phyloP scores from a whole-genome alignment of 37 sponge, comb jelly and placozoan species.

The Geodia barretti region DNA sequence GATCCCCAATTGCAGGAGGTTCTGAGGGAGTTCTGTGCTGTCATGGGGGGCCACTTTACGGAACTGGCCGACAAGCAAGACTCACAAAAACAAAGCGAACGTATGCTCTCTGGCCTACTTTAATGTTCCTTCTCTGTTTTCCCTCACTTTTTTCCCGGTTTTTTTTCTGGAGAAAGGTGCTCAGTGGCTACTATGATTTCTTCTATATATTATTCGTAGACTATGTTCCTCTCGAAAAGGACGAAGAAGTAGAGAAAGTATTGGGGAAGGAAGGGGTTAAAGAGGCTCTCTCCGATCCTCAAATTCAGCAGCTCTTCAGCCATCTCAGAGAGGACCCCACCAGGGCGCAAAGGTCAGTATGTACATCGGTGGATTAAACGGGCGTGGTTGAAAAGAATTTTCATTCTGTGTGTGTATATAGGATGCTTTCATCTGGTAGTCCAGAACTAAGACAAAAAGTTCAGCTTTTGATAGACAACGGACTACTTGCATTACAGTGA shows the following conservation, averaged over 20 bases:
- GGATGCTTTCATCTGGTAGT: conserved; percentile 12
- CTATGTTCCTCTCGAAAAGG: conserved; percentile 15
- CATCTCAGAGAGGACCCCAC: conserved; percentile 36
- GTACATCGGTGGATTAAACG: too few relatives aligned
- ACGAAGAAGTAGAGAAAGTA: conserved; percentile 44
- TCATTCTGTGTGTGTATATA: background rate
- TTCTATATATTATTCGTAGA: too few relatives aligned
- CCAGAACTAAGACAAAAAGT: conserved; percentile 38
- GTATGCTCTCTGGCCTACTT: too few relatives aligned
- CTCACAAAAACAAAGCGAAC: background rate
- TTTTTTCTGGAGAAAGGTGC: too few relatives aligned
- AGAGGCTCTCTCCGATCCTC: conserved; percentile 47
- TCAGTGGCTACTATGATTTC: too few relatives aligned
- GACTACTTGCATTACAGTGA: conserved; percentile 45
- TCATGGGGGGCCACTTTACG: conserved; percentile 84
- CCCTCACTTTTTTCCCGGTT: too few relatives aligned
- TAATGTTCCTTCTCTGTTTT: too few relatives aligned
- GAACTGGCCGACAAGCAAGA: conserved; percentile 33
- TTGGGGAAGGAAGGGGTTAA: conserved; percentile 42
- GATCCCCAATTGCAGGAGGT: conserved; percentile 49
- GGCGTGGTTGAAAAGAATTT: too few relatives aligned
- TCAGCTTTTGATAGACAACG: conserved; percentile 48
- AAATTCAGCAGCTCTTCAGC: conserved; percentile 41
- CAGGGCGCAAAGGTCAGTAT: conserved; percentile 59
- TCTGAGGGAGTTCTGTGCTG: conserved; percentile 71